phyloP scores from a whole-genome alignment of 2,797 vertebrate species.

The Podarcis siculus region DNA sequence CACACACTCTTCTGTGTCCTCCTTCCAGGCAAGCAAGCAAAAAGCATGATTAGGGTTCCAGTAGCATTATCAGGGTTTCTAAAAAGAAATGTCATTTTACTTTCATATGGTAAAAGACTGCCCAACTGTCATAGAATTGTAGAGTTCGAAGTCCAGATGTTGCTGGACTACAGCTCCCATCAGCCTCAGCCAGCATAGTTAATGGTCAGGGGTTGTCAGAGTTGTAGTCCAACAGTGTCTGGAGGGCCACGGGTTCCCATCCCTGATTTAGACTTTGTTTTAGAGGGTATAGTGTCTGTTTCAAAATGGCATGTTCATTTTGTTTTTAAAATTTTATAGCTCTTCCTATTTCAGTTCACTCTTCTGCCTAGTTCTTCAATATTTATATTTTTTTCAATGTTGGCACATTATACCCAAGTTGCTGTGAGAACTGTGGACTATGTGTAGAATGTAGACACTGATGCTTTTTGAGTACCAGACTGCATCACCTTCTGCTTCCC shows the following conservation, averaged over 20 bases:
- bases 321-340: neutral
- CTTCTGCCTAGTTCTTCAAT: neutral
- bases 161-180: neutral
- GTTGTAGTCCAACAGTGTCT: neutral
- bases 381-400: neutral
- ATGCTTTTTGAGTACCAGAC: neutral
- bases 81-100: neutral
- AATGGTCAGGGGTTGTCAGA: neutral
- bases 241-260: too few species aligned
- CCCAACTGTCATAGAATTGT: too few species aligned
- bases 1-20: too few species aligned
- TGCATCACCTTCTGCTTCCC: neutral
- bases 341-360: neutral
- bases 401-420: neutral
- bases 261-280: too few species aligned
- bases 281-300: neutral
- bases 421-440: neutral
- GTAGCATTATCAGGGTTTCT: neutral
- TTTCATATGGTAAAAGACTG: neutral
- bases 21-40: too few species aligned
- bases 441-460: neutral
- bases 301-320: neutral
- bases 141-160: neutral
- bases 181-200: neutral
- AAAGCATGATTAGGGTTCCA: too few species aligned